Evolutionary conservation across 2,797 vertebrate species (phyloP), one percentile per base, ranked within the genome.

Genomic region (Phoeniculus purpureus): DNA sequence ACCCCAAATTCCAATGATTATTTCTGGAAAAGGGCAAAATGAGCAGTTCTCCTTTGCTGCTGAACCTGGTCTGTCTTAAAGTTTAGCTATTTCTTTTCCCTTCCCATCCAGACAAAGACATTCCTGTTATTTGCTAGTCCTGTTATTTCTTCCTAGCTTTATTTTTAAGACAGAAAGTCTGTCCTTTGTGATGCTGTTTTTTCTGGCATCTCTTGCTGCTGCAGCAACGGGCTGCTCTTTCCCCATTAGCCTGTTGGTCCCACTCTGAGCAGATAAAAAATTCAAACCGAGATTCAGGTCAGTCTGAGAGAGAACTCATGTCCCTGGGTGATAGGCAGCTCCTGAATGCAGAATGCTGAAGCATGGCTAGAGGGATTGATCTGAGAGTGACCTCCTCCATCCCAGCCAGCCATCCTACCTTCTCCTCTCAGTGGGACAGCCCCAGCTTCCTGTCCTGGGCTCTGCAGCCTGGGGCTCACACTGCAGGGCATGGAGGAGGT

Each of bases 381-480:
- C 9, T 1, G 2, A 51, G 26, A 54, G 5, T 5, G 19, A 62
- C 31, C 18, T 58, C 40, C 55, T 74, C 40, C 23, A 1, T 34
- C 17, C 47, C 48, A 51, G 20, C 12, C 11, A 50, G 26, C 68
- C 31, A 25, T 22, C 29, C 68, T 37, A 21, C 64, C 26, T 31
- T 32, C 31, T 84, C 15, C 71, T 73, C 27, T 21, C 47, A 18
- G 4, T 15, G 45, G 23, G 43, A 8, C 77, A 71, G 23, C 37
- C 59, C 47, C 50, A 68, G 10, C 26, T 58, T 58, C 22, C 18
- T 62, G 50, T n/a, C 15, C 51, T 13, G 29, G 60, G 14, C 5
- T 81, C 32, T 61, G 71, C 58, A 71, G 58, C 50, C 6, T 0
- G 0, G 70, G 29, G 9, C 19, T 74, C 59, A 13, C 2, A 0